These are phyloP conservation scores for Helicolenus hilgendorfi DNA, from an alignment of 2,797 vertebrate genomes.

Conservation along the genomic window DNA sequence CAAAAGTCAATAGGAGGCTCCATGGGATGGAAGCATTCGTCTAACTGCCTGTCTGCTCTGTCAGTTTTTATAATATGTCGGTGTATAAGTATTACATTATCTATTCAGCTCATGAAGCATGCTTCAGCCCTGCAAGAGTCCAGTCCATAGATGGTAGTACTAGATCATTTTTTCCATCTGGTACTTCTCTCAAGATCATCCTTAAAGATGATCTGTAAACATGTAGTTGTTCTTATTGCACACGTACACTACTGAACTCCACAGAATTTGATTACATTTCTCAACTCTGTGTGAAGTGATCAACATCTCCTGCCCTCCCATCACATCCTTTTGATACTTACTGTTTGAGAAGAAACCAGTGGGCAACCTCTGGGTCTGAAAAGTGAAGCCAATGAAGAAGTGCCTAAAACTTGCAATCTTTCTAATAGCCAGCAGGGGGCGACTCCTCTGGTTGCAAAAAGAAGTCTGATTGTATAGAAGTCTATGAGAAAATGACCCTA, in stretches of 20 bases:
- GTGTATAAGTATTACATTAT: conserved; percentile 1
- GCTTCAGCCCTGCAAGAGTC: background rate
- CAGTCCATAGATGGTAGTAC: background rate
- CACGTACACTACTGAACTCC: background rate
- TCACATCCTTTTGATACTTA: background rate
- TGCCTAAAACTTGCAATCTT: too few relatives aligned
- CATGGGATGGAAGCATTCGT: conserved; percentile 36
- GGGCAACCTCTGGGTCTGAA: too few relatives aligned
- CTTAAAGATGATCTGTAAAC: background rate
- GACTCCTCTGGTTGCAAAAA: too few relatives aligned
- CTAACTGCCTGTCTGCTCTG: conserved; percentile 31
- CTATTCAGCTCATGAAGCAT: background rate
- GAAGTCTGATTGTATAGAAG: too few relatives aligned
- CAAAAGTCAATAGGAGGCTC: conserved; percentile 60
- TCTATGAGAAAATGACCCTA: too few relatives aligned
- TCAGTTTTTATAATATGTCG: conserved; percentile 2
- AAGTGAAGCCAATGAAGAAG: too few relatives aligned
- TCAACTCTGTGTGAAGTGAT: background rate
- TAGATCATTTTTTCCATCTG: background rate
- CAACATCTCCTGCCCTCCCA: background rate
- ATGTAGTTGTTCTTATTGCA: conserved; percentile 1
- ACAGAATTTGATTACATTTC: conserved; percentile 3
- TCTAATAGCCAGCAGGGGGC: too few relatives aligned
- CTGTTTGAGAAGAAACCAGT: background rate
- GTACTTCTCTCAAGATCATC: background rate